Percentiles rank a stretch among this genome's conserved stretches.
phyloP scores from a whole-genome alignment of 2,888 invertebrate species.

The Megaustenia siamemsis region DNA sequence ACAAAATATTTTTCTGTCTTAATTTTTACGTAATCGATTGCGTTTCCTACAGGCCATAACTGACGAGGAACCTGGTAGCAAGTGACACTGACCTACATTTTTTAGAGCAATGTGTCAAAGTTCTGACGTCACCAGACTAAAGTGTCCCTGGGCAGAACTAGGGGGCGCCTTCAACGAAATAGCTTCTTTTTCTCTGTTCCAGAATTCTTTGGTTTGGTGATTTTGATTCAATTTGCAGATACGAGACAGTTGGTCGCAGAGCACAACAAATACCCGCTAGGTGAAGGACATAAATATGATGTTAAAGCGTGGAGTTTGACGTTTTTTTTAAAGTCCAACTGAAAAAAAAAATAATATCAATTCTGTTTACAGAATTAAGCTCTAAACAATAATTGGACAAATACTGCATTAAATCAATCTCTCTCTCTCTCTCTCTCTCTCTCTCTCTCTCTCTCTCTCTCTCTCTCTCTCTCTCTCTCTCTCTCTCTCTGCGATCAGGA shows the following conservation, averaged over 20 bases:
- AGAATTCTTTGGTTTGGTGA: neutral
- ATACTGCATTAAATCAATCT: too few species aligned
- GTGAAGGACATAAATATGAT: too few species aligned
- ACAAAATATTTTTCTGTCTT: neutral
- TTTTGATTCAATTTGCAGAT: neutral
- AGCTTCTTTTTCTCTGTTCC: neutral
- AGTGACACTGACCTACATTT: slow-evolving; percentile 14
- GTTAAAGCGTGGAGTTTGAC: too few species aligned
- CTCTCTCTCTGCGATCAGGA: too few species aligned
- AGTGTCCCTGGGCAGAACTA: neutral
- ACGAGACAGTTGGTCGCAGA: neutral
- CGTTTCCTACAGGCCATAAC: slow-evolving; percentile 1
- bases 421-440: too few species aligned
- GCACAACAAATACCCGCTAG: too few species aligned
- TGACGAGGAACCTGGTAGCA: neutral
- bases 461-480: too few species aligned
- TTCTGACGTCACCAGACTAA: slow-evolving; percentile 20
- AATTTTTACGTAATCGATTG: slow-evolving; percentile 1
- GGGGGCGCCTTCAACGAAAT: neutral
- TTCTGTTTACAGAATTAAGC: too few species aligned
- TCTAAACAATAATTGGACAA: too few species aligned
- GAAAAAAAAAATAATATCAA: too few species aligned
- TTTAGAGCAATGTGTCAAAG: slow-evolving; percentile 17
- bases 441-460: too few species aligned
- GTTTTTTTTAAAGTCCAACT: too few species aligned